These are phyloP conservation scores for Rhinoptilus africanus DNA, from an alignment of 2,113 vertebrate genomes.

Conservation along the genomic window DNA sequence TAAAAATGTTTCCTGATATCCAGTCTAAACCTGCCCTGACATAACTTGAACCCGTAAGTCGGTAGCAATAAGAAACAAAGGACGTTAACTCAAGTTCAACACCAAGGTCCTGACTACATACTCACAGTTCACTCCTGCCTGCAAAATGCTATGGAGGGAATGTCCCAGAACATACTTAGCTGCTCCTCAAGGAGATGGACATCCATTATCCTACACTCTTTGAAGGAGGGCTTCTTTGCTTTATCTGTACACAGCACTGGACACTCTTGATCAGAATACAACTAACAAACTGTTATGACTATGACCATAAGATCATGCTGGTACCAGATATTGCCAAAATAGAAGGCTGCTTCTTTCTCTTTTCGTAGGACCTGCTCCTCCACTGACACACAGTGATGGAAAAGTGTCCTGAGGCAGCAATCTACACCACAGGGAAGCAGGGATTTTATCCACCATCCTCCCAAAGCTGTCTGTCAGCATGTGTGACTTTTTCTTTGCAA, in stretches of 20 bases:
- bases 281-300: too few relatives aligned
- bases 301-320: not conserved
- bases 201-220: not conserved
- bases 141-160: not conserved
- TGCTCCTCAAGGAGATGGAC: not conserved
- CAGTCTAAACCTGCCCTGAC: too few relatives aligned
- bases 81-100: not conserved
- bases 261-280: not conserved
- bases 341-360: not conserved
- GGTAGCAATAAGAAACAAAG: not conserved
- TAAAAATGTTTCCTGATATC: too few relatives aligned
- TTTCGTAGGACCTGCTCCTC: not conserved
- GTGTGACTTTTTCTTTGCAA: not conserved
- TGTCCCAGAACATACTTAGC: not conserved
- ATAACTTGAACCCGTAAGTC: too few relatives aligned
- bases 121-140: not conserved
- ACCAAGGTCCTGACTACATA: not conserved
- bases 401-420: not conserved
- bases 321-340: not conserved
- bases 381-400: not conserved
- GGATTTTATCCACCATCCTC: not conserved
- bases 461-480: not conserved
- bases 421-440: not conserved
- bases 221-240: not conserved
- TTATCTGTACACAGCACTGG: not conserved